These are phyloP conservation scores for Alectura lathami DNA, from an alignment of 2,113 vertebrate species.

Conservation along the genomic window DNA sequence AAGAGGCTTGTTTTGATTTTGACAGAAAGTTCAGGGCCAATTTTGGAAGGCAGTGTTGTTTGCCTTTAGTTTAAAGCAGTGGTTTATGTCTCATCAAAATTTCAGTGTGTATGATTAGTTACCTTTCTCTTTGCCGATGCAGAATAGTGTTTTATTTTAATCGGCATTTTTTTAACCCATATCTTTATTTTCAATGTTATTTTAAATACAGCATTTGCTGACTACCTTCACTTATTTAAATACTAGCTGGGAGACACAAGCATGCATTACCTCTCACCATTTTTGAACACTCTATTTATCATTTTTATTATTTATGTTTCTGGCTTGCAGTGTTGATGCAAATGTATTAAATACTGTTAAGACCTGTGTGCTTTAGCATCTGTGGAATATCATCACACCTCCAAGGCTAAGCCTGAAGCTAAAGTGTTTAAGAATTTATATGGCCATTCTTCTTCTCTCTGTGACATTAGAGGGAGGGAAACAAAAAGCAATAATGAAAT, in stretches of 20 bases:
- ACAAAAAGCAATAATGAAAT: constrained; percentile 72
- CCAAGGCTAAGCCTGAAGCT: constrained; percentile 63
- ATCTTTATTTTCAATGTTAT: neutral
- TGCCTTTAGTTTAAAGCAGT: neutral
- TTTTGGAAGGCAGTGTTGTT: neutral
- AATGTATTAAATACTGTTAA: constrained; percentile 69
- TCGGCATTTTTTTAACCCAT: neutral
- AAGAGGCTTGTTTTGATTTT: constrained; percentile 8
- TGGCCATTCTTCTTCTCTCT: constrained; percentile 55
- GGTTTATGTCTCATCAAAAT: neutral
- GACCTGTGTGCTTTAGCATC: constrained; percentile 57
- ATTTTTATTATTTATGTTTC: constrained; percentile 68
- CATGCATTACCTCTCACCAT: neutral
- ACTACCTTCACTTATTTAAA: neutral
- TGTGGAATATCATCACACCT: constrained; percentile 62
- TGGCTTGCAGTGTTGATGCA: constrained; percentile 48
- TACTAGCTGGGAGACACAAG: neutral
- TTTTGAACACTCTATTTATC: constrained; percentile 42
- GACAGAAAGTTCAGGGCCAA: neutral
- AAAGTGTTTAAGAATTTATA: constrained; percentile 72
- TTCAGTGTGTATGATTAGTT: neutral
- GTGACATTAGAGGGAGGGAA: constrained; percentile 36
- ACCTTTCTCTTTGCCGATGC: neutral
- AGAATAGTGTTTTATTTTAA: neutral
- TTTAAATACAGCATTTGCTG: neutral